phyloP scores from a whole-genome alignment of 2,888 invertebrate genomes.

The Aproaerema taeniolella region DNA sequence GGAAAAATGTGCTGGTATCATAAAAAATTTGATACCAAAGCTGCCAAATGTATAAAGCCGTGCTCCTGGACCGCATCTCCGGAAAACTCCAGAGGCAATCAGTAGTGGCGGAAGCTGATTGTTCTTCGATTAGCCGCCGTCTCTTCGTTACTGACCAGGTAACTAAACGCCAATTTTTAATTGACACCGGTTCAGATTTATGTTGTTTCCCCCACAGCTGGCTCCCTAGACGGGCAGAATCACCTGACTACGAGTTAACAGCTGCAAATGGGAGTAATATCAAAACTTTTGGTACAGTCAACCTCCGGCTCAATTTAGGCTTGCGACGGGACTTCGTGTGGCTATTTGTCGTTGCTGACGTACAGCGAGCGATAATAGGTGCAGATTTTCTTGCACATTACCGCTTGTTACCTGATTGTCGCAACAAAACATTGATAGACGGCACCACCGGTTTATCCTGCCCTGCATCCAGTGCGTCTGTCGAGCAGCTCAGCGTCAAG shows the following conservation, averaged over 20 bases:
- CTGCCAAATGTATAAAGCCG: neutral
- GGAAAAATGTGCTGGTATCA: constrained; percentile 1
- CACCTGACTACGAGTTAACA: constrained; percentile 13
- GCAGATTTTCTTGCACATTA: constrained; percentile 16
- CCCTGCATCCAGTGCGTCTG: constrained; percentile 1
- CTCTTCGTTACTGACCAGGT: neutral
- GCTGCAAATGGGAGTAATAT: constrained; percentile 19
- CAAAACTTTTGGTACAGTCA: constrained; percentile 15
- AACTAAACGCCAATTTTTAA: neutral
- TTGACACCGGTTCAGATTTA: constrained; percentile 20
- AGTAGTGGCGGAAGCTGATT: constrained; percentile 17
- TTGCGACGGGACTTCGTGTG: constrained; percentile 12
- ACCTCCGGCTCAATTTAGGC: constrained; percentile 12
- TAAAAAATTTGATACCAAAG: neutral
- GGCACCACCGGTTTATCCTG: constrained; percentile 11
- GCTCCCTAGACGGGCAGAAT: neutral
- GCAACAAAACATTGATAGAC: constrained; percentile 7
- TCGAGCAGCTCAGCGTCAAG: constrained; percentile 9
- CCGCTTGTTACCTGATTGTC: constrained; percentile 17
- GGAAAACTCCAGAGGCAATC: constrained; percentile 17
- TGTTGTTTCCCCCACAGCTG: constrained; percentile 14
- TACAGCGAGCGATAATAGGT: constrained; percentile 16
- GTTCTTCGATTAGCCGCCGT: constrained; percentile 12
- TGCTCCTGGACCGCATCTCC: constrained; percentile 15
- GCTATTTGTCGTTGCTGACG: constrained; percentile 18